Evolutionary conservation across 2,888 invertebrate genomes (phyloP), one percentile per base, ranked within the genome.

Genomic region (Subacronicta megacephala): DNA sequence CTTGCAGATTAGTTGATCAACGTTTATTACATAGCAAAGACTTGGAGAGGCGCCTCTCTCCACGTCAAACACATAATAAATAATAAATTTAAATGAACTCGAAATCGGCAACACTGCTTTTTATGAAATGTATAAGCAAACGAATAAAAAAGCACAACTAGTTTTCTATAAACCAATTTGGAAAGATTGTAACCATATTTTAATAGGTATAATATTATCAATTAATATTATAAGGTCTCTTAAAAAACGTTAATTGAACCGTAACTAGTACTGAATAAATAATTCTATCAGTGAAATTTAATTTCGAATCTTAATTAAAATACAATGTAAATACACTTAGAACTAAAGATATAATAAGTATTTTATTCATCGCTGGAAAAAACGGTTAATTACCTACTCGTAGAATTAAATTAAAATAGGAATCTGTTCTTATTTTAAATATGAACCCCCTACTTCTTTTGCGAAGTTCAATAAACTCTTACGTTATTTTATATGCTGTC

Each of bases 281-380:
- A 49, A 37, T 62, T 37, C 47, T 54, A 43, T 38, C 15, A 35
- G 7, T n/a, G 1, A 61, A 63, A 63, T 63, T 47, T 41, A 47
- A 40, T 45, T 42, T 53, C 38, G 18, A 35, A 55, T 44, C 41
- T 44, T 51, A 56, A 69, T 52, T 64, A 62, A 50, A 69, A 43
- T 59, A 58, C 35, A 33, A 61, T 54, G 36, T 45, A 66, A 45
- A 65, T 37, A n/a, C 15, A 49, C 29, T 31, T 26, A 26, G 29
- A 58, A 51, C 51, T 31, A 12, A 31, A 31, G n/a, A n/a, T 31
- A n/a, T 31, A 31, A 31, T 31, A 5, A 31, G n/a, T 31, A 4
- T 1, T 31, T 31, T 31, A n/a, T n/a, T 31, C 26, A 26, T 26
- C 3, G 26, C 26, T 26, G 7, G 26, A 10, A 10, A 26, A 23